Conservation (phyloP, 1,140 invertebrate species). For the Hetaerina americana region DNA sequence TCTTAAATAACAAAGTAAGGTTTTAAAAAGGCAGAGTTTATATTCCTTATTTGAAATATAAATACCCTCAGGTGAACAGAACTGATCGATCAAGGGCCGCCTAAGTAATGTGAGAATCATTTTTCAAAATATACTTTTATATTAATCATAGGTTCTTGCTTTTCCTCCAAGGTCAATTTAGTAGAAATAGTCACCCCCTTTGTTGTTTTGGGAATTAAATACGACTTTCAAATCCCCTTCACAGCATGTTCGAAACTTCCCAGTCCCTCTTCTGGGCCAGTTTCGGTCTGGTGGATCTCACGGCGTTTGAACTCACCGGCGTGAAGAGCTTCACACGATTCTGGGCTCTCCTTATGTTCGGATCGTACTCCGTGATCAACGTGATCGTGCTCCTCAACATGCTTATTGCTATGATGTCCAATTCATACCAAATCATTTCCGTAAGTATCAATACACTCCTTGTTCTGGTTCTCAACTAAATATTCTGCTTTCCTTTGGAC, state of each 20-base stretch:
- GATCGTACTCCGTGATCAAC: constrained; percentile 81
- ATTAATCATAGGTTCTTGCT: no score
- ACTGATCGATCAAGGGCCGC: no score
- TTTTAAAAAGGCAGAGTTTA: no score
- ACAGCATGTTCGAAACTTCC: constrained; percentile 81
- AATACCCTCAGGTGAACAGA: no score
- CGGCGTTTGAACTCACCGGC: constrained; percentile 69
- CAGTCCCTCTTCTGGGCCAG: constrained; percentile 91
- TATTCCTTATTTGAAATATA: no score
- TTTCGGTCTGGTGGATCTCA: constrained; percentile 79
- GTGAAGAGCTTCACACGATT: constrained; percentile 80
- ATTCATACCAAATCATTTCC: constrained; percentile 85
- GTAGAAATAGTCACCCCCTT: no score
- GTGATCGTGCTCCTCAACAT: constrained; percentile 87
- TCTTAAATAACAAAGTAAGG: no score
- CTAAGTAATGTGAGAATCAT: no score
- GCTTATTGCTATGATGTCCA: constrained; percentile 94
- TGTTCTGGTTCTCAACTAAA: not conserved
- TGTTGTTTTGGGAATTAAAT: constrained; percentile 2
- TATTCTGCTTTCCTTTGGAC: no score
- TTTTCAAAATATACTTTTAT: no score
- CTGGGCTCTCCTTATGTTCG: constrained; percentile 77
- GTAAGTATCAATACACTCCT: constrained; percentile 42
- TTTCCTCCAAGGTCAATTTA: no score
- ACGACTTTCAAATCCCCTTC: constrained; percentile 19